Conservation (phyloP, 1,140 invertebrate genomes). For the Temnothorax curvispinosus region DNA sequence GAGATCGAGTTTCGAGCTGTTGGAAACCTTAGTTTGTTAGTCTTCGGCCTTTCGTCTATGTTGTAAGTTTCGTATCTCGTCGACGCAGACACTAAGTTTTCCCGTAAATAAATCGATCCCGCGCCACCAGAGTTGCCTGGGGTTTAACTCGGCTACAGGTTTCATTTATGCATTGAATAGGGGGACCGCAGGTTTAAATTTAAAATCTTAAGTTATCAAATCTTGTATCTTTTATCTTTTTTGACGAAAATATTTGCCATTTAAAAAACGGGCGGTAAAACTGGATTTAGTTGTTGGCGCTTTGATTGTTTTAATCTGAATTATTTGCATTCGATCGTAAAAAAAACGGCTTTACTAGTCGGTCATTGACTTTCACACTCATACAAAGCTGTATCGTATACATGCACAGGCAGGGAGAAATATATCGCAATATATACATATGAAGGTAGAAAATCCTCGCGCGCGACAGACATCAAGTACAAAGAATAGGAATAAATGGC, state of each 20-base stretch:
- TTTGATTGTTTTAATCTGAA: neutral
- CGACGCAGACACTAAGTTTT: constrained; percentile 41
- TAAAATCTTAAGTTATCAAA: neutral
- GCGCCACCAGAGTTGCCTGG: neutral
- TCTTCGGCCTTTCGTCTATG: constrained; percentile 44
- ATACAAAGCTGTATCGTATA: neutral
- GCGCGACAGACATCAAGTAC: constrained; percentile 22
- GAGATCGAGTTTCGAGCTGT: constrained; percentile 34
- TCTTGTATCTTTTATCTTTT: neutral
- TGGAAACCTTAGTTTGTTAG: constrained; percentile 49
- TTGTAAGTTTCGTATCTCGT: constrained; percentile 46
- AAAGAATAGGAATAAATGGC: constrained; percentile 56
- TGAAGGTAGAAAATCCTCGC: constrained; percentile 14
- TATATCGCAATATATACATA: constrained; percentile 21
- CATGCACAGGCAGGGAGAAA: neutral
- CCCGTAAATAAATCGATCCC: constrained; percentile 52
- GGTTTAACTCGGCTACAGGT: neutral
- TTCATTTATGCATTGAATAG: neutral
- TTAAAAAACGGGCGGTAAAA: neutral
- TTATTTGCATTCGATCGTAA: constrained; percentile 28
- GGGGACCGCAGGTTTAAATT: neutral
- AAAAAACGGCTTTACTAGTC: neutral
- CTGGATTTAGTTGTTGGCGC: neutral
- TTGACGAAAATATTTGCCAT: neutral
- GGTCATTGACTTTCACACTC: constrained; percentile 15